Conservation (phyloP, 2,888 invertebrate species). For the Plutella xylostella region DNA sequence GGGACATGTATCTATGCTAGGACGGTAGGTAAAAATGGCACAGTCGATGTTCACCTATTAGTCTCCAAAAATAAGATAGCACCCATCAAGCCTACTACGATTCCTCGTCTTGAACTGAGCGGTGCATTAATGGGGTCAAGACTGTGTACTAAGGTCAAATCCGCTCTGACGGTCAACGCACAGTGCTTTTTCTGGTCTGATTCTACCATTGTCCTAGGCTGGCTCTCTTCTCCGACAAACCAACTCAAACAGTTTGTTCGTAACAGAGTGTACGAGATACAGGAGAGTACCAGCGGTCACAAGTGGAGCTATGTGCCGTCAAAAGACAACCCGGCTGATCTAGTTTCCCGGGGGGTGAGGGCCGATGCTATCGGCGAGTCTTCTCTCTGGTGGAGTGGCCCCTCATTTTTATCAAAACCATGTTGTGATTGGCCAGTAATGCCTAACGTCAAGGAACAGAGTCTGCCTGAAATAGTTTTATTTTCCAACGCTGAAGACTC, state of each 20-base stretch:
- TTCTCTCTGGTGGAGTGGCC: slow-evolving; percentile 16
- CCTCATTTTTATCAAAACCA: background rate
- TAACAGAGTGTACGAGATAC: slow-evolving; percentile 14
- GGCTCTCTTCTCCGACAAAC: slow-evolving; percentile 15
- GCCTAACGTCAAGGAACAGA: too few relatives aligned
- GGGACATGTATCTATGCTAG: slow-evolving; percentile 12
- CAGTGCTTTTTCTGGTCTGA: slow-evolving; percentile 19
- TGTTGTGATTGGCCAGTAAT: background rate
- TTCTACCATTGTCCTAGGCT: slow-evolving; percentile 22
- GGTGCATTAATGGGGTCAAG: slow-evolving; percentile 8
- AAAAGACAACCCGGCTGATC: slow-evolving; percentile 16
- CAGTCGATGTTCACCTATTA: slow-evolving; percentile 6
- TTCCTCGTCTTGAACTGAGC: slow-evolving; percentile 10
- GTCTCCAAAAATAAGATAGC: slow-evolving; percentile 12
- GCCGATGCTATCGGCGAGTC: slow-evolving; percentile 9
- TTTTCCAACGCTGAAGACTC: too few relatives aligned
- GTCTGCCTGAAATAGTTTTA: too few relatives aligned
- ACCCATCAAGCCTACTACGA: slow-evolving; percentile 9
- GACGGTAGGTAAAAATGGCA: slow-evolving; percentile 1
- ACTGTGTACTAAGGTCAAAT: slow-evolving; percentile 7
- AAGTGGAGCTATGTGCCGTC: slow-evolving; percentile 16
- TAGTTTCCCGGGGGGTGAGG: slow-evolving; percentile 15
- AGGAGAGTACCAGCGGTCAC: slow-evolving; percentile 5
- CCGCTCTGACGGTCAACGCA: background rate
- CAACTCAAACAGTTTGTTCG: slow-evolving; percentile 15